These are phyloP conservation scores for Trichomalopsis sarcophagae DNA, from an alignment of 1,140 invertebrate genomes.

Conservation along the genomic window DNA sequence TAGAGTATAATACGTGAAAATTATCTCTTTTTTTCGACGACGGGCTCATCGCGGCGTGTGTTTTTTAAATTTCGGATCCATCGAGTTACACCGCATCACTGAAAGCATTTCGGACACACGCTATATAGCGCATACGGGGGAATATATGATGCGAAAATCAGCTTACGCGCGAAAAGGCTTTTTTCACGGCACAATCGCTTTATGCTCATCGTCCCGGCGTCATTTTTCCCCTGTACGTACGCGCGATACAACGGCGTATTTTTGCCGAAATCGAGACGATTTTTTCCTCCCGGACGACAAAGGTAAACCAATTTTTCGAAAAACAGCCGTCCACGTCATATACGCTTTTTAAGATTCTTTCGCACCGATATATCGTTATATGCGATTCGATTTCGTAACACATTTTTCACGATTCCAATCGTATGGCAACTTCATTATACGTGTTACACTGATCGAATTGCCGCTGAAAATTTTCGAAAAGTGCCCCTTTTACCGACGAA, in stretches of 20 bases:
- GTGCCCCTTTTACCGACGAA: neutral
- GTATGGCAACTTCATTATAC: neutral
- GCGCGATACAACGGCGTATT: neutral
- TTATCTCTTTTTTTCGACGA: slow-evolving; percentile 4
- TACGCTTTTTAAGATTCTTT: neutral
- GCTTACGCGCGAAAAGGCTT: slow-evolving; percentile 38
- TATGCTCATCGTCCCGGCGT: slow-evolving; percentile 16
- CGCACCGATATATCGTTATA: no score
- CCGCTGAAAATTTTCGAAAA: neutral
- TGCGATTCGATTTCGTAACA: no score
- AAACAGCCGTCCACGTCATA: neutral
- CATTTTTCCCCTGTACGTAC: neutral
- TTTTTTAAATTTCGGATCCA: slow-evolving; percentile 24
- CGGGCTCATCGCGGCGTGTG: neutral
- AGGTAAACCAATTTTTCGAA: slow-evolving; percentile 1
- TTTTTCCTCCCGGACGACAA: neutral
- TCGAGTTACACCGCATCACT: slow-evolving; percentile 35
- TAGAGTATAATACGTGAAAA: no score
- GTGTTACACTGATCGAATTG: neutral
- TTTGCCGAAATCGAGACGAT: slow-evolving; percentile 14
- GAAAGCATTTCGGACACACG: slow-evolving; percentile 29
- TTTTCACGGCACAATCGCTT: slow-evolving; percentile 25
- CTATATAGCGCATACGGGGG: neutral
- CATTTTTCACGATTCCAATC: neutral
- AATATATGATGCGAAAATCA: slow-evolving; percentile 28